Base-by-base conservation (phyloP, 2,888 invertebrate species). In the Drosophila merina region DNA sequence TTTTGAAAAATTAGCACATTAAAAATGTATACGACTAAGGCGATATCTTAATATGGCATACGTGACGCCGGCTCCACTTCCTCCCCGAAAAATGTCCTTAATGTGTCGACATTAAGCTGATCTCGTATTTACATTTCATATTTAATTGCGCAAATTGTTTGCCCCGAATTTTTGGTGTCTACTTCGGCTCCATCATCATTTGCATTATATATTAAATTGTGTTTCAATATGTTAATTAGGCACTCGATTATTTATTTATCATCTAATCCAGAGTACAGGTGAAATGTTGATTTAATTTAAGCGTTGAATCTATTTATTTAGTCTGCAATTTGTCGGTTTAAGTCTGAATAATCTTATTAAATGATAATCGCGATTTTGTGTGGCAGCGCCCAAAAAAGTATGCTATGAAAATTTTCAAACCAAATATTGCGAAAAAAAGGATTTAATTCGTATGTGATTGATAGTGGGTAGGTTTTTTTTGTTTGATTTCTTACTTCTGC, bases 1-100 rank as follows among this genome's bases (percentile, higher is more conserved):
- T 72, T 62, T 67, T 36, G 75, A 54, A 75, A 79, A 81, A 81
- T 81, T 86, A 81, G 72, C 80, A 67, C 86, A 85, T 81, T 85
- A 74, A 81, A 85, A 72, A 72, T 80, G 47, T 72, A 64, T 67
- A 67, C 38, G 52, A 40, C 42, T 26, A 9, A n/a, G 30, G 26
- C 38, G 68, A 58, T 69, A 69, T 70, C 59, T 68, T 69, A 52
- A 69, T 69, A 57, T 36, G 58, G 51, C 40, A 38, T 52, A 69
- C 70, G 68, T 69, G 70, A 50, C 12, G 28, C 40, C 20, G 48
- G 30, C 28, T 25, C 26, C 26, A 2, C 31, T 9, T 14, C 6
- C 10, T 14, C n/a, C 63, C 30, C n/a, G 3, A 8, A 36, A 33
- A 31, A 54, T 57, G 48, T 31, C 26, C 71, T 40, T 70, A 67